Evolutionary conservation across 2,888 invertebrate species (phyloP), one percentile per base, ranked within the genome.

Genomic region (Caenorhabditis drosophilae): DNA sequence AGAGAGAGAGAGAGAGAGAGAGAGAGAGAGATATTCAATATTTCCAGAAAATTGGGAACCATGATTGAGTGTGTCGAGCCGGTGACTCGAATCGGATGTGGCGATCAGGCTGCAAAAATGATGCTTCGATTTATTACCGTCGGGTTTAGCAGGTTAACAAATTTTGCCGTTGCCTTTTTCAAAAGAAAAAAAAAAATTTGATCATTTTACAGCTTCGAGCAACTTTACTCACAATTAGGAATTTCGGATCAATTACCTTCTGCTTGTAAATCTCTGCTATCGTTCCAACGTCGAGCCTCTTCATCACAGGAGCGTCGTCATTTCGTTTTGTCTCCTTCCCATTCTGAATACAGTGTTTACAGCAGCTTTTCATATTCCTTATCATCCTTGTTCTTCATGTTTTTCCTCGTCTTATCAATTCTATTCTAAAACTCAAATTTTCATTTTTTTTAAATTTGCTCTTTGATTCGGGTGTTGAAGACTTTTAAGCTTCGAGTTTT

Each of bases 51-150:
- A 47, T 58, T 76, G 18, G 76, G 76, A 9, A 44, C 60, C 2
- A 76, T 73, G 74, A 74, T 76, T 27, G 66, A 70, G 4, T 76
- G 76, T 38, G 73, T 76, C 11, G 76, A 76, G 44, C 76, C 76
- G 9, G 69, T 76, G 2, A 76, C 74, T 9, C 40, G 76, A 22
- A 58, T 54, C 1, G 71, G 70, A 1, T 76, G 76, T 52, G 76
- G 76, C 12, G 72, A 72, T 12, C 63, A 70, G 27, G 74, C 76
- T 1, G 73, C 76, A 1, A 48, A 60, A 15, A 76, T 76, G 76
- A 76, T 76, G 76, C 55, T 76, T 7, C 51, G 64, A 31, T 76
- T 76, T 34, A 76, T 76, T 11, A 76, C 73, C 22, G 74, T 76
- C n/a, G 76, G 76, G 38, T 76, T 76, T 38, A 61, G 70, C 23